phyloP scores from a whole-genome alignment of 30 jellyfish, hydroid and myxozoan genomes.

The Hydra vulgaris region DNA sequence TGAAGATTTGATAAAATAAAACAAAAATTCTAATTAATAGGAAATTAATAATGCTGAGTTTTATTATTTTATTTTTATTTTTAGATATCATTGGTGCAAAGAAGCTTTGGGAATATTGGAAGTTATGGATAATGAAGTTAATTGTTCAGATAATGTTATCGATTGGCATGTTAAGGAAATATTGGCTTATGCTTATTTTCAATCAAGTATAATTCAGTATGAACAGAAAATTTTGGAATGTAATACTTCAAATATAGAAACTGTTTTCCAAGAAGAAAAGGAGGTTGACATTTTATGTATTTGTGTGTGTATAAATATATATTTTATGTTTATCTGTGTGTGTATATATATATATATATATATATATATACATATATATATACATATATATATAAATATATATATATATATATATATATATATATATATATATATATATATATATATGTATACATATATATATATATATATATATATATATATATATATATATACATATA shows the following conservation, averaged over 20 bases:
- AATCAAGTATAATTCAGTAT: conserved; percentile 17
- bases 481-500: no score
- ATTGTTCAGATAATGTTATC: not conserved
- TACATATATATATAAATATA: no score
- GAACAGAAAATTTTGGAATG: conserved; percentile 6
- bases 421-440: no score
- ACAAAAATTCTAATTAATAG: not conserved
- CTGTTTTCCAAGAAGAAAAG: not conserved
- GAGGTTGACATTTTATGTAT: not conserved
- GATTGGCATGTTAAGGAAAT: conserved; percentile 16
- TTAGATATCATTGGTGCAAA: conserved; percentile 11
- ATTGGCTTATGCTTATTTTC: conserved; percentile 13
- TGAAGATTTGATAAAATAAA: no score
- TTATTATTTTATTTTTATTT: not conserved
- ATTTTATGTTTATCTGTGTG: no score
- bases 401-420: no score
- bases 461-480: no score
- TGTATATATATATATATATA: no score
- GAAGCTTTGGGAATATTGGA: conserved; percentile 20
- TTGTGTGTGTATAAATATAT: no score
- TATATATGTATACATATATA: no score
- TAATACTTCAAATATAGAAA: not conserved
- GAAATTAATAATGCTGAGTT: not conserved
- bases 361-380: no score
- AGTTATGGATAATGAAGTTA: conserved; percentile 17